Percentiles rank a stretch among this genome's conserved stretches.
Conservation (phyloP, 35 echinoderm and acorn worm species). For the Eucidaris tribuloides region DNA sequence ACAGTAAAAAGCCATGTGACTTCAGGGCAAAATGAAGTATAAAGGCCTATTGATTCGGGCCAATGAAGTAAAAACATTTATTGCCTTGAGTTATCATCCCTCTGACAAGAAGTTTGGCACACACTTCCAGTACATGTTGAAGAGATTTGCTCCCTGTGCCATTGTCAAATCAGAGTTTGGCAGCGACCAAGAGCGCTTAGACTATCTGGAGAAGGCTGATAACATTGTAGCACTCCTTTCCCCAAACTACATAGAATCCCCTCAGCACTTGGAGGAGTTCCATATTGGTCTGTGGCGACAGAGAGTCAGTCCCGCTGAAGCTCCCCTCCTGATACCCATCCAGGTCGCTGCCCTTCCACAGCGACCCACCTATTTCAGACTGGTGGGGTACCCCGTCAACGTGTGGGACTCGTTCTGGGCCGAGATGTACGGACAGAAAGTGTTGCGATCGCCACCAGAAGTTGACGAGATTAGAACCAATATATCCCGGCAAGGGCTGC, state of each 20-base stretch:
- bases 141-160: constrained; percentile 13
- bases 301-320: constrained; percentile 4
- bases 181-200: constrained; percentile 23
- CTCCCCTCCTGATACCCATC: constrained; percentile 73
- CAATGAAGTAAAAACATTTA: not conserved
- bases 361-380: constrained; percentile 82
- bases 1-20: not conserved
- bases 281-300: constrained; percentile 87
- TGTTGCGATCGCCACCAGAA: not conserved
- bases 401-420: constrained; percentile 68
- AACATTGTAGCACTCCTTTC: constrained; percentile 47
- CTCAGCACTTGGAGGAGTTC: constrained; percentile 85
- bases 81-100: constrained; percentile 52
- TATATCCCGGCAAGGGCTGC: not conserved
- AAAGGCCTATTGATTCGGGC: not conserved
- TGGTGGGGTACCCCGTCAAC: constrained; percentile 45
- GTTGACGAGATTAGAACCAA: not conserved
- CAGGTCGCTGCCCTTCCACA: constrained; percentile 59
- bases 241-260: constrained; percentile 80
- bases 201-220: constrained; percentile 36
- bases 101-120: constrained; percentile 46
- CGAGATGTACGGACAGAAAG: constrained; percentile 12
- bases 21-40: not conserved
- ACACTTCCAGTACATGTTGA: constrained; percentile 14
- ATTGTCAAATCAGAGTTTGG: not conserved